Percentiles rank a stretch among this genome's conserved stretches.
Conservation (phyloP, 2,888 invertebrate genomes). For the Marasmarcha lunaedactyla region DNA sequence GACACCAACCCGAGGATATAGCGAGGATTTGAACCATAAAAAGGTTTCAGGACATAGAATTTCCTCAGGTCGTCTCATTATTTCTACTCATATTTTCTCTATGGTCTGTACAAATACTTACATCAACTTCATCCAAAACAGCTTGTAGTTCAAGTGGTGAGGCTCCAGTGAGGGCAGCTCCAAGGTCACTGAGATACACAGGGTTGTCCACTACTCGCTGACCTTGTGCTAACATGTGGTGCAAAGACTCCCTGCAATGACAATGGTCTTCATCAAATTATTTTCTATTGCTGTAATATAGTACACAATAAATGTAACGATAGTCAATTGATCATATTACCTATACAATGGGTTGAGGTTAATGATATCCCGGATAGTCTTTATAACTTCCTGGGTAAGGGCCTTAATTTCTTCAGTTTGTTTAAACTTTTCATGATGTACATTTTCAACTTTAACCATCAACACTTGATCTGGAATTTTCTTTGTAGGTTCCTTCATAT, state of each 20-base stretch:
- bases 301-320: too few species aligned
- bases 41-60: too few species aligned
- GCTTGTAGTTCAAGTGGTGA: conserved; percentile 93
- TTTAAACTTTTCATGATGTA: conserved; percentile 87
- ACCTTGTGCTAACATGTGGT: conserved; percentile 97
- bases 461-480: conserved; percentile 64
- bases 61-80: too few species aligned
- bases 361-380: conserved; percentile 97
- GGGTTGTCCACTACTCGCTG: conserved; percentile 98
- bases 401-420: conserved; percentile 97
- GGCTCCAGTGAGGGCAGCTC: conserved; percentile 93
- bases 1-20: too few species aligned
- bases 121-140: conserved; percentile 94
- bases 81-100: too few species aligned
- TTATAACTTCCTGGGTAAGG: conserved; percentile 94
- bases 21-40: too few species aligned
- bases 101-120: conserved; percentile 41
- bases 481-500: conserved; percentile 25
- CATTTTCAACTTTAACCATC: conserved; percentile 95
- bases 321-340: conserved; percentile 26
- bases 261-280: neutral
- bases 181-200: conserved; percentile 95
- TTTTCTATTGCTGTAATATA: too few species aligned
- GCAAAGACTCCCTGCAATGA: conserved; percentile 86
- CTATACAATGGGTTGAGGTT: conserved; percentile 95